Evolutionary conservation across 2,888 invertebrate species (phyloP), one percentile per base, ranked within the genome.

Genomic region (Choristoneura rosaceana): DNA sequence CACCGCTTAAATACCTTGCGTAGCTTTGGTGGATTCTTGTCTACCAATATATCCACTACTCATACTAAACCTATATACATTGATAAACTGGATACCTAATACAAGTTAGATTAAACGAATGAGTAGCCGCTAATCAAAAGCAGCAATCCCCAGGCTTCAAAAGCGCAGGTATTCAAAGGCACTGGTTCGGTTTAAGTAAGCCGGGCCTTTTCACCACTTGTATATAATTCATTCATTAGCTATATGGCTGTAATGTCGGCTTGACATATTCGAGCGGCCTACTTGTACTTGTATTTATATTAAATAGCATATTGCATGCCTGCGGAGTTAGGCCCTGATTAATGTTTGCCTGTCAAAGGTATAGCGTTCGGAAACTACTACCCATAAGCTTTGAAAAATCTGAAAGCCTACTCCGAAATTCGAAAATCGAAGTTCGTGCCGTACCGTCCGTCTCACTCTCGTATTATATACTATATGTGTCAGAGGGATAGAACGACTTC

Each of bases 251-350:
- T 64, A 64, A 68, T 64, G 71, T 73, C 59, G 59, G 71, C 68
- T 68, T 71, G 68, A 68, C 68, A 68, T 68, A 67, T 68, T 15
- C 61, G 55, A 67, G 55, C 38, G 68, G 62, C 67, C 55, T 59
- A 15, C 34, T 33, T 43, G 71, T 63, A 14, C 63, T 25, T 60
- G 71, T 64, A 73, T 64, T 73, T 68, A 68, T 68, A 73, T 73
- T 68, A 73, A 73, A 64, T 69, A 73, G 68, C 68, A 43, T 41
- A 59, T 73, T 73, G 73, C 73, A 69, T 73, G 73, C 52, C 43
- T 41, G 33, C 15, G 58, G 55, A 55, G 68, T 34, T 52, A 60
- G 59, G 43, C 64, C 59, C 59, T 59, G 64, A 64, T 68, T 71
- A 47, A 58, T 68, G 69, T 60, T 69, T 43, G 34, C 60, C 47